Conservation (phyloP, 2,113 vertebrate species). For the Neolamprologus falcicula region DNA sequence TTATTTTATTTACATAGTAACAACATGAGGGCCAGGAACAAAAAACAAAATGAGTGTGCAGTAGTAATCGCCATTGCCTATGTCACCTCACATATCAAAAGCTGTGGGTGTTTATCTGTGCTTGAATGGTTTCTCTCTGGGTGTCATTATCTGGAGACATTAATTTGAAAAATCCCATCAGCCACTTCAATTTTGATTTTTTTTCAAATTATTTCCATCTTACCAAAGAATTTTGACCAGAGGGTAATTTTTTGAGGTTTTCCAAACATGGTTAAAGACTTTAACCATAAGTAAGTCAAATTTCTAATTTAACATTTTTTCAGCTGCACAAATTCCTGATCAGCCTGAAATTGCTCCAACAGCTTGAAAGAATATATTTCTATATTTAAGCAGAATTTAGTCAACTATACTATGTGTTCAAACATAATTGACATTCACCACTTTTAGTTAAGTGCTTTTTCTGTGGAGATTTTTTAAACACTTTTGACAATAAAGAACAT, state of each 20-base stretch:
- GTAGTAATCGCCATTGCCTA: fast-evolving
- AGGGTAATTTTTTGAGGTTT: fast-evolving
- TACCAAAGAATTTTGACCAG: not conserved
- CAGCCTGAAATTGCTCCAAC: not conserved
- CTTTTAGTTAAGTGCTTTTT: not conserved
- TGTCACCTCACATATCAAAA: not conserved
- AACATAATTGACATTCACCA: fast-evolving
- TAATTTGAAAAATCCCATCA: not conserved
- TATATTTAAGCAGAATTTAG: not conserved
- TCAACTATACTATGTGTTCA: not conserved
- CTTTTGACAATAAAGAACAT: not conserved
- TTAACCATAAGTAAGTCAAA: fast-evolving
- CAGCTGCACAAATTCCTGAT: fast-evolving
- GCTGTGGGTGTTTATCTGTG: fast-evolving
- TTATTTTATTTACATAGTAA: not conserved
- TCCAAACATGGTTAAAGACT: not conserved
- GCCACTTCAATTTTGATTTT: fast-evolving
- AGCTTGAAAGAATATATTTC: not conserved
- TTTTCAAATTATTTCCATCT: not conserved
- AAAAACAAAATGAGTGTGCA: not conserved
- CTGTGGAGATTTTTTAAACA: not conserved
- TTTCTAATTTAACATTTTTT: fast-evolving
- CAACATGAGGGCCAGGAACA: not conserved
- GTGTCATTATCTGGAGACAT: not conserved
- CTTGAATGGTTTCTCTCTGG: not conserved